Evolutionary conservation across 2,113 vertebrate genomes (phyloP).

Genomic region (Rhabdomys dilectus): DNA sequence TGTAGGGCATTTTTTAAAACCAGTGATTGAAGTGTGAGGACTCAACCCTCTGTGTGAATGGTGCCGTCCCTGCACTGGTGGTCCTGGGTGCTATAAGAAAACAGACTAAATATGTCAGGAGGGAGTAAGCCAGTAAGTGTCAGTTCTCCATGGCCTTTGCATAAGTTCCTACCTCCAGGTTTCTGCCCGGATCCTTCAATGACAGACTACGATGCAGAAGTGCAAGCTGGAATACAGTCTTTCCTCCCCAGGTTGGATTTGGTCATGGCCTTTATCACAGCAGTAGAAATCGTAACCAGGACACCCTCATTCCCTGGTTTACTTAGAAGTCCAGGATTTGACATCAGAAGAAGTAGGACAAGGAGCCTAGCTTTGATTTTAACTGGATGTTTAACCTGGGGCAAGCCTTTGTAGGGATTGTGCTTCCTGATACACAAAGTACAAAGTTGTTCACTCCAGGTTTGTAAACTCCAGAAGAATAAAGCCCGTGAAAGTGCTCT

Average conservation of each 20-base stretch:
- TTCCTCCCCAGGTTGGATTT: background rate
- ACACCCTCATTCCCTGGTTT: background rate
- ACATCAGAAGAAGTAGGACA: background rate
- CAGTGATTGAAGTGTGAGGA: background rate
- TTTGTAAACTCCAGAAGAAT: background rate
- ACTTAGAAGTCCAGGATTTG: background rate
- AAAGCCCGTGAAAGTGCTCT: background rate
- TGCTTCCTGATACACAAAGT: background rate
- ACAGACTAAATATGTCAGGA: background rate
- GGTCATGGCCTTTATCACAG: background rate
- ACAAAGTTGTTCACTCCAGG: background rate
- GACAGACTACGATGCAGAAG: background rate
- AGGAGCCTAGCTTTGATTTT: background rate
- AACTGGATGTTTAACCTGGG: no score
- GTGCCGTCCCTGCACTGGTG: background rate
- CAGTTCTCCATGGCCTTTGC: background rate
- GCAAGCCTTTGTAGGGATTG: background rate
- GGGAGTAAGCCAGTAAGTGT: background rate
- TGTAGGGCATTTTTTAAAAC: background rate
- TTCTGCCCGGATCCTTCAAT: background rate
- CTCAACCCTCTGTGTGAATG: background rate
- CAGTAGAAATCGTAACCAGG: background rate
- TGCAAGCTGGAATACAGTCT: background rate
- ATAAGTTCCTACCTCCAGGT: background rate
- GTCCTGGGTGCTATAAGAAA: background rate